These are phyloP conservation scores for Zosterops borbonicus DNA, from an alignment of 2,113 vertebrate species.

Conservation along the genomic window DNA sequence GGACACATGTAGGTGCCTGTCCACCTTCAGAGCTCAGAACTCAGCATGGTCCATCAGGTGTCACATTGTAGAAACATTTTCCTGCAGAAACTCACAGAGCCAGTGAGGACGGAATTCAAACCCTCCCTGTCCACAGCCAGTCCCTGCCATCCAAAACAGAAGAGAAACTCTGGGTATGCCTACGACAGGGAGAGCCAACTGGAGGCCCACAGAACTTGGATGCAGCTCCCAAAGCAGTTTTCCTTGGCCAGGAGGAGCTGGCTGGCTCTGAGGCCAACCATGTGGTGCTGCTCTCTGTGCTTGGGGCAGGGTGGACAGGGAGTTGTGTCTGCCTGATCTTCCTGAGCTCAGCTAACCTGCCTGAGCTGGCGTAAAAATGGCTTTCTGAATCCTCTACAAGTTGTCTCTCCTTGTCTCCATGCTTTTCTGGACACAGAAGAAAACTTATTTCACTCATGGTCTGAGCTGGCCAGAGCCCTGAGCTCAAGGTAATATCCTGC, in stretches of 20 bases:
- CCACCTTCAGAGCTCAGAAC: neutral
- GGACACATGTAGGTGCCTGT: neutral
- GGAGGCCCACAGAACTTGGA: constrained; percentile 43
- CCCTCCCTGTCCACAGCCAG: neutral
- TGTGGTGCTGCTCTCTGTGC: neutral
- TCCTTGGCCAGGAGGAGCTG: constrained; percentile 34
- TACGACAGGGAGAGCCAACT: constrained; percentile 7
- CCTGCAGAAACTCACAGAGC: neutral
- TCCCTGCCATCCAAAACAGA: constrained; percentile 30
- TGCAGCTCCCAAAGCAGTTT: constrained; percentile 27
- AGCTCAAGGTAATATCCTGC: constrained; percentile 59
- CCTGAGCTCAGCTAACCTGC: neutral
- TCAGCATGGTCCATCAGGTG: neutral
- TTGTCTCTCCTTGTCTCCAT: neutral
- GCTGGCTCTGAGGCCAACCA: neutral
- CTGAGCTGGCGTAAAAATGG: neutral
- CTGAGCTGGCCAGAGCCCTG: constrained; percentile 32
- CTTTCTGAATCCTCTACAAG: neutral
- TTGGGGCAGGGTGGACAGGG: neutral
- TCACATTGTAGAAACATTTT: neutral
- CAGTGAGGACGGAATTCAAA: neutral
- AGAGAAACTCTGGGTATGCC: constrained; percentile 38
- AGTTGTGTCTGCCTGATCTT: neutral
- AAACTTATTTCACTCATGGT: neutral
- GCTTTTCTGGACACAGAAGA: neutral